Conservation (phyloP, 92 coral and sea anemone genomes). For the Virgularia gustaviana region DNA sequence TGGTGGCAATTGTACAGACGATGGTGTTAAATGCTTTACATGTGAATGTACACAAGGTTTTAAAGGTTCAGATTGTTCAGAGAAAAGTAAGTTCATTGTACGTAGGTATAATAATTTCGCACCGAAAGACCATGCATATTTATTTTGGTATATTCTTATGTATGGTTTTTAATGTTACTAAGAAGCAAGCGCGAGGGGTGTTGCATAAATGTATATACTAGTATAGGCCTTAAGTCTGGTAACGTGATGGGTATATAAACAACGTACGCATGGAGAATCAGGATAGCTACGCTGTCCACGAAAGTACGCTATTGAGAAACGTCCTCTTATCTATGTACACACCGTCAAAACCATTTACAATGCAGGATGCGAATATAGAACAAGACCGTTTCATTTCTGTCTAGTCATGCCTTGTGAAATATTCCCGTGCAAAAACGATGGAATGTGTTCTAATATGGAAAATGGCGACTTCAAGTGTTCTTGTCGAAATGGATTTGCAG, state of each 20-base stretch:
- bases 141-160: no score
- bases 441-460: not conserved
- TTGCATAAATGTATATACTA: no score
- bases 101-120: not conserved
- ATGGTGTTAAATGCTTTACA: not conserved
- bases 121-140: not conserved
- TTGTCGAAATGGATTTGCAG: slow-evolving; percentile 1
- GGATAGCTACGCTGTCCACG: no score
- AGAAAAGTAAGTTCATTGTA: not conserved
- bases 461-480: not conserved
- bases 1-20: slow-evolving; percentile 5
- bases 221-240: no score
- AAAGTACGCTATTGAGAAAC: no score
- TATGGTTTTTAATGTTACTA: no score
- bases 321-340: no score
- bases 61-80: slow-evolving; percentile 11
- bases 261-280: no score
- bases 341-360: no score
- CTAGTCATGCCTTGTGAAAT: slow-evolving; percentile 8
- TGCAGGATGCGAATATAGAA: no score
- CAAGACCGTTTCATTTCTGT: not conserved
- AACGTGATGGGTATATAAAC: not conserved
- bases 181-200: no score
- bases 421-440: slow-evolving; percentile 5
- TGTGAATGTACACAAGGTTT: slow-evolving; percentile 8